Evolutionary conservation across 2,888 invertebrate species (phyloP).

Genomic region (Pyrrhosoma nymphula): DNA sequence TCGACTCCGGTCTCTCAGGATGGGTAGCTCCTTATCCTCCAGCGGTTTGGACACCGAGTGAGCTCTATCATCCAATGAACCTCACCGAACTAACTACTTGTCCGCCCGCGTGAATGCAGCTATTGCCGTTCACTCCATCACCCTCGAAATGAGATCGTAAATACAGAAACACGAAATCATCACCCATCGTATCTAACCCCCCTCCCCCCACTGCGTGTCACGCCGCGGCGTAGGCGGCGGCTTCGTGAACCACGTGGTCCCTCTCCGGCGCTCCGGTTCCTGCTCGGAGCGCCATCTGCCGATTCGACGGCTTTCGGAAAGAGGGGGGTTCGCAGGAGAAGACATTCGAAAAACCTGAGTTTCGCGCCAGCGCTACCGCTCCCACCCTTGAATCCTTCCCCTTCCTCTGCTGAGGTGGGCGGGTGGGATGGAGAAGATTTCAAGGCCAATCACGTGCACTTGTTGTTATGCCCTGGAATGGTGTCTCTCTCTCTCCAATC

Average conservation of each 20-base stretch:
- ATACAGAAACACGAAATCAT: too few species aligned
- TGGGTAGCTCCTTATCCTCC: too few species aligned
- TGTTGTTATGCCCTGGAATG: slow-evolving; percentile 11
- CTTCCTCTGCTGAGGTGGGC: neutral
- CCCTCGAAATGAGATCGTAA: too few species aligned
- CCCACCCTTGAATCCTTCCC: neutral
- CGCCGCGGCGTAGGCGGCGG: neutral
- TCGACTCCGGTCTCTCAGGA: too few species aligned
- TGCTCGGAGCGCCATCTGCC: slow-evolving; percentile 16
- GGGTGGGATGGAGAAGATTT: neutral
- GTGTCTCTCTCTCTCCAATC: neutral
- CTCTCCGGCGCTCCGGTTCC: neutral
- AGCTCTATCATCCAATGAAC: too few species aligned
- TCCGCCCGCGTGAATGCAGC: too few species aligned
- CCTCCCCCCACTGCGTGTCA: too few species aligned
- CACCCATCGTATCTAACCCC: too few species aligned
- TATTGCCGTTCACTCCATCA: too few species aligned
- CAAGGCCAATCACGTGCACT: slow-evolving; percentile 39
- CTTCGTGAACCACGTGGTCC: neutral
- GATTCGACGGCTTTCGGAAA: neutral
- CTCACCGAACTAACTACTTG: too few species aligned
- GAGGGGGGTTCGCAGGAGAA: neutral
- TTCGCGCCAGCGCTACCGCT: neutral
- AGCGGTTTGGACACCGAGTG: too few species aligned
- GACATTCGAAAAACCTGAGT: neutral